Evolutionary conservation across 1,140 invertebrate genomes (phyloP).

Genomic region (Dermatophagoides farinae): DNA sequence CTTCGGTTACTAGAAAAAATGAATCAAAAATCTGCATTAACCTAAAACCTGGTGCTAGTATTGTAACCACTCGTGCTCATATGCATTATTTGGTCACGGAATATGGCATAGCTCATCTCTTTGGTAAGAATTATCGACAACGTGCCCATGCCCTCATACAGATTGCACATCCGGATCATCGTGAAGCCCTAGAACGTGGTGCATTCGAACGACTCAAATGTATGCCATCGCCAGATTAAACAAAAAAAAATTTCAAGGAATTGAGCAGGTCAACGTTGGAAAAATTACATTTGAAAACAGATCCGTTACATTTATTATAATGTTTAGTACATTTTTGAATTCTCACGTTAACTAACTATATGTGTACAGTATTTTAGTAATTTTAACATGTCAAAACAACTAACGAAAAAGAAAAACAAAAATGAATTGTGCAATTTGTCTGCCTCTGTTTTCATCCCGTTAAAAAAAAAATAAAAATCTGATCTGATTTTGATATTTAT

Average conservation of each 20-base stretch:
- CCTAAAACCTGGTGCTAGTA: conserved; percentile 63
- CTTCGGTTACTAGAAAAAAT: conserved; percentile 62
- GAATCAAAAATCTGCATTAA: conserved; percentile 68
- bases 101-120: conserved; percentile 67
- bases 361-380: background rate
- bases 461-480: too few relatives aligned
- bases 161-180: conserved; percentile 70
- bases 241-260: background rate
- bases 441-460: too few relatives aligned
- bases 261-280: background rate
- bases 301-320: background rate
- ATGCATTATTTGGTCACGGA: conserved; percentile 85
- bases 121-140: conserved; percentile 69
- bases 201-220: conserved; percentile 66
- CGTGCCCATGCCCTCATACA: conserved; percentile 69
- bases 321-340: background rate
- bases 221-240: conserved; percentile 44
- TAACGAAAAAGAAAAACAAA: too few relatives aligned
- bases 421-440: too few relatives aligned
- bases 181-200: conserved; percentile 61
- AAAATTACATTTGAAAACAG: background rate
- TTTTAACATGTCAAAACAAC: too few relatives aligned
- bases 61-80: conserved; percentile 75
- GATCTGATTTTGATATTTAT: too few relatives aligned
- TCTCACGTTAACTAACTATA: too few relatives aligned